phyloP scores from a whole-genome alignment of 2,888 invertebrate genomes.

The Reticulitermes lucifugus region DNA sequence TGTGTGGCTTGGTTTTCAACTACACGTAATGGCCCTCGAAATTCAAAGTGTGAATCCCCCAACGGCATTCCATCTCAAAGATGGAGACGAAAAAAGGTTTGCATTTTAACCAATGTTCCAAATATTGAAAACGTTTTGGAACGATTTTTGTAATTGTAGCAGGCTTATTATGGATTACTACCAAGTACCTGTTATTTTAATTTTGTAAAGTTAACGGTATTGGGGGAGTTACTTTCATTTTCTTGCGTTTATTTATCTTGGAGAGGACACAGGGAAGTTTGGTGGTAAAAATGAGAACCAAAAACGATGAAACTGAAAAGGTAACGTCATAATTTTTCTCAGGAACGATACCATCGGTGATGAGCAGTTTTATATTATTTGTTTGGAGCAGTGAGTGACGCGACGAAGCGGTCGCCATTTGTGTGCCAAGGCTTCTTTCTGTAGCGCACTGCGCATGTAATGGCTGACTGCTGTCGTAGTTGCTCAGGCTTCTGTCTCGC shows the following conservation, averaged over 20 bases:
- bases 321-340: constrained; percentile 25
- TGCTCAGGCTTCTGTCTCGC: constrained; percentile 11
- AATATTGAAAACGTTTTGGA: constrained; percentile 30
- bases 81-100: constrained; percentile 53
- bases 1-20: constrained; percentile 40
- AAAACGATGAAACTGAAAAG: constrained; percentile 24
- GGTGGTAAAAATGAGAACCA: constrained; percentile 8
- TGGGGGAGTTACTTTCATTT: neutral
- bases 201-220: neutral
- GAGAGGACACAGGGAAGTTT: neutral
- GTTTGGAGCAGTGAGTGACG: neutral
- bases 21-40: constrained; percentile 51
- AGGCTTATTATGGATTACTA: neutral
- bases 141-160: constrained; percentile 30
- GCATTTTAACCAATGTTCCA: constrained; percentile 44
- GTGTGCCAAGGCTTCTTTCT: neutral
- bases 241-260: neutral
- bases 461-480: constrained; percentile 4
- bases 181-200: neutral
- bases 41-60: constrained; percentile 53
- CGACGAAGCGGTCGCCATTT: neutral
- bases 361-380: constrained; percentile 3
- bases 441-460: neutral
- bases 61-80: constrained; percentile 48
- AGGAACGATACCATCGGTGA: constrained; percentile 29